Evolutionary conservation across 2,113 vertebrate genomes (phyloP).

Genomic region (Gavia stellata): DNA sequence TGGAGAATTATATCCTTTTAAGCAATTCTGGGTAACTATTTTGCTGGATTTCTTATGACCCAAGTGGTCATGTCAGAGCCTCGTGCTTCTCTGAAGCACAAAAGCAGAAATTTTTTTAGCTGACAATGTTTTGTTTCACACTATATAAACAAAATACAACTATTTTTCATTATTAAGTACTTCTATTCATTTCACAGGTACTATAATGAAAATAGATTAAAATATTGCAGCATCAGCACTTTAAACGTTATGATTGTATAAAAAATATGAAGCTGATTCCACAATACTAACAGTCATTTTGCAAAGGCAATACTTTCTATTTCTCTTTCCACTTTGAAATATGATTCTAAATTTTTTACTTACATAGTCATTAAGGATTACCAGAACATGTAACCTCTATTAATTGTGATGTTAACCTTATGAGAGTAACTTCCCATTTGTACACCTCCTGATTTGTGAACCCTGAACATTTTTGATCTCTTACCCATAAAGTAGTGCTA

Average conservation of each 20-base stretch:
- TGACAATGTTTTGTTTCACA: neutral
- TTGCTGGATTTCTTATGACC: neutral
- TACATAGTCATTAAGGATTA: neutral
- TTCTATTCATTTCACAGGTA: neutral
- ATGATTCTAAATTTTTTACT: neutral
- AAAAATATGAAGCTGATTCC: neutral
- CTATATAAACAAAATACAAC: neutral
- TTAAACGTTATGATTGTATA: neutral
- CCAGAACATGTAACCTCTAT: neutral
- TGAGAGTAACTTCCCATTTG: neutral
- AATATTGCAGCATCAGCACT: neutral
- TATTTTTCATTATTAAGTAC: neutral
- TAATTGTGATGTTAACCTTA: neutral
- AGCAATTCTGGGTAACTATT: neutral
- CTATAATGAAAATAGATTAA: neutral
- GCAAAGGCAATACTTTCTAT: neutral
- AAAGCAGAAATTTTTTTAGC: neutral
- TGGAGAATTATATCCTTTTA: neutral
- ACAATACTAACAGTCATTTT: neutral
- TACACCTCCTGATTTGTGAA: neutral
- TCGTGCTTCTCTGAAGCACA: neutral
- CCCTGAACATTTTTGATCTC: neutral
- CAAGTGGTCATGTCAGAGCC: neutral
- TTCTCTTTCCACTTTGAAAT: neutral
- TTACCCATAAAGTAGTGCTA: neutral